Evolutionary conservation across 2,797 vertebrate genomes (phyloP).

Genomic region (Botia kubotai): DNA sequence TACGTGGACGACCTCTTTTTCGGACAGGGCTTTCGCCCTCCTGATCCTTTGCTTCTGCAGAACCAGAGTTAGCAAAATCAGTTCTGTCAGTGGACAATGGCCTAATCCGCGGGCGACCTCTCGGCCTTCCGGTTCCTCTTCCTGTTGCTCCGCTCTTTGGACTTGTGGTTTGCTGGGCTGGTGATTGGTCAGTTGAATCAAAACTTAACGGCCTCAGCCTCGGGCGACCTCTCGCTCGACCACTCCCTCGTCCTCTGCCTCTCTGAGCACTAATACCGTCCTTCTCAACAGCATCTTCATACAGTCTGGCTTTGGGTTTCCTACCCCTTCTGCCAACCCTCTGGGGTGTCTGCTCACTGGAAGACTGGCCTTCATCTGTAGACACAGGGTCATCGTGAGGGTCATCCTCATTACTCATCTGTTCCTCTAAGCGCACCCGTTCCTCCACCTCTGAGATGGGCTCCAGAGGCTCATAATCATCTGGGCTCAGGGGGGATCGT

Average conservation of each 20-base stretch:
- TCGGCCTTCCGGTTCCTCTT: slow-evolving; percentile 57
- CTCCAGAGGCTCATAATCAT: slow-evolving; percentile 60
- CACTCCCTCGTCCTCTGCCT: slow-evolving; percentile 74
- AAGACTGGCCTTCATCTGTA: slow-evolving; percentile 54
- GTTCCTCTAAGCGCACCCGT: slow-evolving; percentile 36
- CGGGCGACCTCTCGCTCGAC: slow-evolving; percentile 62
- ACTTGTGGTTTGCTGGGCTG: slow-evolving; percentile 42
- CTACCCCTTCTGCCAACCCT: slow-evolving; percentile 68
- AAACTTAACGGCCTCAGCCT: slow-evolving; percentile 65
- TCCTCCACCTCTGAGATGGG: slow-evolving; percentile 62
- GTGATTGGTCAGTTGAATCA: slow-evolving; percentile 51
- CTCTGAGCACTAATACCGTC: slow-evolving; percentile 70
- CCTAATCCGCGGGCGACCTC: slow-evolving; percentile 49
- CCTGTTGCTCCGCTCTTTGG: slow-evolving; percentile 44
- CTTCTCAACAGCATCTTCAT: slow-evolving; percentile 70
- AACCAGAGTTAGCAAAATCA: slow-evolving; percentile 23
- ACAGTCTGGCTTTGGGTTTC: slow-evolving; percentile 64
- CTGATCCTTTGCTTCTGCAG: slow-evolving; percentile 16
- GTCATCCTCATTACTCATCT: not conserved
- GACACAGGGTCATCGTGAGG: slow-evolving; percentile 36
- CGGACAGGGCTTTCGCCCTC: not conserved
- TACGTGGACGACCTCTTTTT: slow-evolving; percentile 4
- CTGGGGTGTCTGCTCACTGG: slow-evolving; percentile 40
- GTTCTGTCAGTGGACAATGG: slow-evolving; percentile 30
- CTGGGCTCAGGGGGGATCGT: slow-evolving; percentile 60